These are phyloP conservation scores for Alloplasta piceator DNA, from an alignment of 2,888 invertebrate genomes.

Conservation along the genomic window DNA sequence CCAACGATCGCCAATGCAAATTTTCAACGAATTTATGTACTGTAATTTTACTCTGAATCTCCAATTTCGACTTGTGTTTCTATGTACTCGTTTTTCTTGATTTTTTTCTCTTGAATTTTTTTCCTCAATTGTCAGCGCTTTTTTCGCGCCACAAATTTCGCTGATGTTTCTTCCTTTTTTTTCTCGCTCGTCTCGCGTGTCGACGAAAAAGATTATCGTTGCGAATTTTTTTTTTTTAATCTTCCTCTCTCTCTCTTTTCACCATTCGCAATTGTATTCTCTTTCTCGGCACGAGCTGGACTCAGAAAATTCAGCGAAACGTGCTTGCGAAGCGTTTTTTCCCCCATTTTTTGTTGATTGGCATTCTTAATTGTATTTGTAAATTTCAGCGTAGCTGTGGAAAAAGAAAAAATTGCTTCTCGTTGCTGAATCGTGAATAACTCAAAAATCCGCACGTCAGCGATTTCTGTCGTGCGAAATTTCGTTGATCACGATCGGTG, in stretches of 20 bases:
- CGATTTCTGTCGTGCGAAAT: slow-evolving; percentile 52
- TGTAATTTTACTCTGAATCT: slow-evolving; percentile 1
- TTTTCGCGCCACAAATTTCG: slow-evolving; percentile 47
- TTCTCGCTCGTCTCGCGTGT: slow-evolving; percentile 9
- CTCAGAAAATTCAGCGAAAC: slow-evolving; percentile 9
- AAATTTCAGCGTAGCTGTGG: not conserved
- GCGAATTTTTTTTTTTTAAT: not conserved
- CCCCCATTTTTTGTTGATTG: slow-evolving; percentile 1
- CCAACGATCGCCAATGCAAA: no score
- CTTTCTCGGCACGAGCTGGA: slow-evolving; percentile 13
- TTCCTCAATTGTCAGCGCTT: slow-evolving; percentile 24
- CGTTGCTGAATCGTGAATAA: slow-evolving; percentile 25
- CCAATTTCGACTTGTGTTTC: not conserved
- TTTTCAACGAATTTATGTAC: no score
- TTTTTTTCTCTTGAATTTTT: slow-evolving; percentile 9
- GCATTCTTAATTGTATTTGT: slow-evolving; percentile 17
- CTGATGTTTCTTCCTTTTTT: slow-evolving; percentile 53
- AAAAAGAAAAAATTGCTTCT: slow-evolving; percentile 15
- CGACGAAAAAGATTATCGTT: slow-evolving; percentile 21
- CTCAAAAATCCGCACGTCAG: slow-evolving; percentile 29
- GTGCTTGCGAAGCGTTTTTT: slow-evolving; percentile 42
- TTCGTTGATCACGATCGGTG: slow-evolving; percentile 8
- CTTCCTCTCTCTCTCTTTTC: no score
- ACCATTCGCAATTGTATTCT: slow-evolving; percentile 17
- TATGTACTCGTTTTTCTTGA: slow-evolving; percentile 18